Evolutionary conservation across 2,113 vertebrate genomes (phyloP), one percentile per base, ranked within the genome.

Genomic region (Gymnorhina tibicen): DNA sequence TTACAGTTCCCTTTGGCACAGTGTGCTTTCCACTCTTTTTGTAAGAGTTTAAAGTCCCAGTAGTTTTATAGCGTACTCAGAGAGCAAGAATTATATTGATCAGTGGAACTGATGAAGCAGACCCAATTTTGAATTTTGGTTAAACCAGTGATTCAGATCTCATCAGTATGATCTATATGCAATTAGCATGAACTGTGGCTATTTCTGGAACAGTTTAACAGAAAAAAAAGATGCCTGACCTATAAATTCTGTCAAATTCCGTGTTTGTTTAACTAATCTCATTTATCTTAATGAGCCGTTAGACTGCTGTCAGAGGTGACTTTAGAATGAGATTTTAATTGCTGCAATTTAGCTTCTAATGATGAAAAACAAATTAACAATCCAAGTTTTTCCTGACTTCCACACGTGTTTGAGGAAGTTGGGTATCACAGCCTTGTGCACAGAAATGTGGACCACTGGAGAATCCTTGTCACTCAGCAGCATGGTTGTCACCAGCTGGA

Each of bases 301-400:
- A 64, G 35, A 27, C 35, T 84, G 33, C 47, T 91, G 73, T 84
- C 90, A 91, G 85, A 92, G 56, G 56, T 83, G 47, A 94, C 82
- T 91, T 96, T 6, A 81, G 82, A 95, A 92, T 90, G 60, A 63
- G 82, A 92, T 87, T 92, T 92, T 94, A 89, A 91, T 95, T 94
- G 60, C 93, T 78, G 78, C 67, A 62, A 63, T 88, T 94, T 81
- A 80, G 63, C 33, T 53, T 85, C 19, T 87, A 87, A 66, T 76
- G 41, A 35, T 42, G 59, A 73, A 73, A 94, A 94, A 9, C 30
- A 56, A 87, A 67, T 69, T 77, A 87, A 18, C 27, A n/a, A 12
- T 73, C 46, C 22, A 47, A 32, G 33, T 35, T 87, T 55, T 95
- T 75, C 62, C 49, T 21, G 46, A 41, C 85, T 85, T 85, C 49